Evolutionary conservation across 92 coral and sea anemone species (phyloP).

Genomic region (Epizoanthus stellaris): DNA sequence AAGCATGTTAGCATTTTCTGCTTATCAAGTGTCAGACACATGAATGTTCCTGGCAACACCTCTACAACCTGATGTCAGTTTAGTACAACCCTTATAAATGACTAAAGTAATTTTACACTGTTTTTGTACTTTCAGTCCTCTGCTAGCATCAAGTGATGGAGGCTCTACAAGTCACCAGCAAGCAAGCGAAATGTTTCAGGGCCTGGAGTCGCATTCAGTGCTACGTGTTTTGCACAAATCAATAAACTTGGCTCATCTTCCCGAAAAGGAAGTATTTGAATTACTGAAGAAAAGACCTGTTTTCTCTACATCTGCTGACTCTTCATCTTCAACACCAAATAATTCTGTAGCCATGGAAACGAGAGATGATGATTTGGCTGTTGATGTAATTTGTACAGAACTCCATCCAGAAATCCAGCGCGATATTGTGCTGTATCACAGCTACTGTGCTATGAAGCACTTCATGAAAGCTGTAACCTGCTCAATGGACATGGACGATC

Average conservation of each 20-base stretch:
- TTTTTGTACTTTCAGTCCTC: constrained; percentile 59
- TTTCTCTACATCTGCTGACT: constrained; percentile 55
- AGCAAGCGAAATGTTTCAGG: constrained; percentile 98
- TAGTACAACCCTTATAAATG: neutral
- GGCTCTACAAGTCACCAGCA: constrained; percentile 89
- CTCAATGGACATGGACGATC: constrained; percentile 21
- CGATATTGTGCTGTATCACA: constrained; percentile 89
- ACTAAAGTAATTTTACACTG: neutral
- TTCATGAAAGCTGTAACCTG: constrained; percentile 79
- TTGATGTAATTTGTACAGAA: neutral
- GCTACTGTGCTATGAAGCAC: constrained; percentile 83
- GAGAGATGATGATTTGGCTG: neutral
- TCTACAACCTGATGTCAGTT: no score
- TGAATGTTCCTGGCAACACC: no score
- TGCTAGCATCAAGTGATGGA: constrained; percentile 83
- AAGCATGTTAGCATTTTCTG: no score
- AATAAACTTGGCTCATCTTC: constrained; percentile 85
- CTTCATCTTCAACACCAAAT: constrained; percentile 3
- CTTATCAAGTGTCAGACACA: no score
- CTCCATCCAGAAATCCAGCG: constrained; percentile 88
- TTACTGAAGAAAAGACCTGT: constrained; percentile 90
- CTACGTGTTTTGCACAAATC: constrained; percentile 93
- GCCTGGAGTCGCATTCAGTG: constrained; percentile 94
- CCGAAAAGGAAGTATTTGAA: constrained; percentile 92
- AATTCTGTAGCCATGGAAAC: neutral